Evolutionary conservation across 1,140 invertebrate species (phyloP).

Genomic region (Littorina saxatilis): DNA sequence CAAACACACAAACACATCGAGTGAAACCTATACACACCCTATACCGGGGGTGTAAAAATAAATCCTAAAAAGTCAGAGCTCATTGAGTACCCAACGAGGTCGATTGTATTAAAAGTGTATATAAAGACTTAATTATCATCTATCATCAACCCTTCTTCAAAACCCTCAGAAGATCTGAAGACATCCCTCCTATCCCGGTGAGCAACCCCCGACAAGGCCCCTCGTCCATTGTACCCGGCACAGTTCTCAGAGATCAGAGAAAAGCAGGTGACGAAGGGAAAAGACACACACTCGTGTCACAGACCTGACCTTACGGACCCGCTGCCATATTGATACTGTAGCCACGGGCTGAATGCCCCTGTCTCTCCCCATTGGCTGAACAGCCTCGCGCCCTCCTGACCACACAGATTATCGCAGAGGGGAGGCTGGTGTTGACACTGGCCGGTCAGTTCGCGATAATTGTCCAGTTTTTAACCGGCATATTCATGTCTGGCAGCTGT

Average conservation of each 20-base stretch:
- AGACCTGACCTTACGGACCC: constrained; percentile 11
- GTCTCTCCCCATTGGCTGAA: constrained; percentile 4
- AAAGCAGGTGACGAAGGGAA: constrained; percentile 12
- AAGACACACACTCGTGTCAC: constrained; percentile 27
- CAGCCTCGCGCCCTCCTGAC: not conserved
- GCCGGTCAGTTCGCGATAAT: constrained; percentile 6
- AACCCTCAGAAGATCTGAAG: too few relatives aligned
- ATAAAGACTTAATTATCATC: too few relatives aligned
- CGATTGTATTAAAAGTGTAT: too few relatives aligned
- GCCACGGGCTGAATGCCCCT: constrained; percentile 16
- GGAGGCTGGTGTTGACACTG: not conserved
- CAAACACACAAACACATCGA: too few relatives aligned
- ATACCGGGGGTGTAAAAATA: too few relatives aligned
- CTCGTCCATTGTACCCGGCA: not conserved
- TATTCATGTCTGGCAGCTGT: not conserved
- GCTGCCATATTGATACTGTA: constrained; percentile 17
- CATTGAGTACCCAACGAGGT: too few relatives aligned
- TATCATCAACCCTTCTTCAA: too few relatives aligned
- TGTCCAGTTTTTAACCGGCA: constrained; percentile 10
- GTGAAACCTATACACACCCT: too few relatives aligned
- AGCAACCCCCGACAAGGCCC: not conserved
- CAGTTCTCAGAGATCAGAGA: not conserved
- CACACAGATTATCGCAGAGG: constrained; percentile 9
- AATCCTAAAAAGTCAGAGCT: too few relatives aligned
- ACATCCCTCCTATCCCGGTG: too few relatives aligned